Percentiles rank a stretch among this genome's conserved stretches.
These are phyloP conservation scores for Amia ocellicauda DNA, from an alignment of 2,113 vertebrate genomes.

Conservation along the genomic window DNA sequence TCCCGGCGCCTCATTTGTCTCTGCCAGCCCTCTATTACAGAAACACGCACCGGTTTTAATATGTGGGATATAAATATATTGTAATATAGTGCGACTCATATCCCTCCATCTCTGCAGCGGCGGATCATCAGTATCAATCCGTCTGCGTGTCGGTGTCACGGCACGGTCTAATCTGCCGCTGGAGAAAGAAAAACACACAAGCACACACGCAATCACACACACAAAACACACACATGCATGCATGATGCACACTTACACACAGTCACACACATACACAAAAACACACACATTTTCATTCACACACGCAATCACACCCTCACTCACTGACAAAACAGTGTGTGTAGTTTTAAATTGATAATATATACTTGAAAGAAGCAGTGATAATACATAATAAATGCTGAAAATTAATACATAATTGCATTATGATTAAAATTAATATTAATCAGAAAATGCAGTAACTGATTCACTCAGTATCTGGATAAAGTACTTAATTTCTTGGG, in stretches of 20 bases:
- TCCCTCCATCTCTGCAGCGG: background rate
- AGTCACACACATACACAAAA: background rate
- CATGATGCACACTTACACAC: background rate
- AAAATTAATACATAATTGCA: too few species aligned
- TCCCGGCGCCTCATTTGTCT: slow-evolving; percentile 52
- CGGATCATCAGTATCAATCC: background rate
- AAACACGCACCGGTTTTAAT: slow-evolving; percentile 27
- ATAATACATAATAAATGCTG: too few species aligned
- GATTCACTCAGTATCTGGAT: too few species aligned
- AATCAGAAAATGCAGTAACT: too few species aligned
- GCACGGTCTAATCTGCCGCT: background rate
- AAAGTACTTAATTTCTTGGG: too few species aligned
- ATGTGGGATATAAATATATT: slow-evolving; percentile 20
- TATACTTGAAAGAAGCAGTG: too few species aligned
- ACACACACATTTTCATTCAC: background rate
- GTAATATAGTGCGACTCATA: background rate
- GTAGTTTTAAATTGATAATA: too few species aligned
- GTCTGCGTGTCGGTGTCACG: background rate
- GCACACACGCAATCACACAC: background rate
- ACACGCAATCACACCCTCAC: background rate
- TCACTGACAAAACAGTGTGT: too few species aligned
- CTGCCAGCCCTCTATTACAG: slow-evolving; percentile 48
- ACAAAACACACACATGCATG: background rate
- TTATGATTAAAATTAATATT: too few species aligned
- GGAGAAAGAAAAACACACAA: background rate